Conservation (phyloP, 2,888 invertebrate genomes). For the Brachyptera risi region DNA sequence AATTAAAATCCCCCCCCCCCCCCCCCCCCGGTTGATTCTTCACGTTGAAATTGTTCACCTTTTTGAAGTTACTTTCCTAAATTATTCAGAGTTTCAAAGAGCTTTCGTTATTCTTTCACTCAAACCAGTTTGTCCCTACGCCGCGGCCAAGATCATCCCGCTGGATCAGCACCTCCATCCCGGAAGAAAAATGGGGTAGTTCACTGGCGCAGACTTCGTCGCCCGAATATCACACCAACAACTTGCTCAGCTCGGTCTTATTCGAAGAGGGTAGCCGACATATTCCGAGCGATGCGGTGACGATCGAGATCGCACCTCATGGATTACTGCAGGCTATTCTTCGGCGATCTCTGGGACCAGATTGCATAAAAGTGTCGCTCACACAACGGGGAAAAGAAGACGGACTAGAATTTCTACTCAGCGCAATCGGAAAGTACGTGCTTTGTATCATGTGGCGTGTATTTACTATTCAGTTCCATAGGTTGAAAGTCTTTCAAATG, state of each 20-base stretch:
- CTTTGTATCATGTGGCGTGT: too few relatives aligned
- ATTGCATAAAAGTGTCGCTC: constrained; percentile 69
- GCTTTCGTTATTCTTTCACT: too few relatives aligned
- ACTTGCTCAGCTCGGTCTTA: constrained; percentile 61
- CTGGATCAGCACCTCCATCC: constrained; percentile 85
- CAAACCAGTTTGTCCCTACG: constrained; percentile 55
- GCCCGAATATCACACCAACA: constrained; percentile 83
- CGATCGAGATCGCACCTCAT: constrained; percentile 87
- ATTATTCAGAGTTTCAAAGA: too few relatives aligned
- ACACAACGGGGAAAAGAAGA: constrained; percentile 68
- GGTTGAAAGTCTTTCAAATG: too few relatives aligned
- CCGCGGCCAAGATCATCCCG: constrained; percentile 64
- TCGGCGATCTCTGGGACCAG: constrained; percentile 64
- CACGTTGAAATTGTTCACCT: too few relatives aligned
- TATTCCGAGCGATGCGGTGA: constrained; percentile 76
- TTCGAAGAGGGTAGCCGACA: constrained; percentile 79
- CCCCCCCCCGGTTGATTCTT: not conserved
- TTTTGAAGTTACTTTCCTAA: too few relatives aligned
- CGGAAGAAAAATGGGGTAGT: constrained; percentile 66
- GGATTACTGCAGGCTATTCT: constrained; percentile 84
- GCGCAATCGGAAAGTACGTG: constrained; percentile 62
- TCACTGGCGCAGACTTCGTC: constrained; percentile 62
- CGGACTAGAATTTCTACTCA: constrained; percentile 58
- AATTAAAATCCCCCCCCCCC: too few relatives aligned
- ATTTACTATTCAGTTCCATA: too few relatives aligned